Base-by-base conservation (phyloP, 2,797 vertebrate genomes). In the Acrocephalus scirpaceus region DNA sequence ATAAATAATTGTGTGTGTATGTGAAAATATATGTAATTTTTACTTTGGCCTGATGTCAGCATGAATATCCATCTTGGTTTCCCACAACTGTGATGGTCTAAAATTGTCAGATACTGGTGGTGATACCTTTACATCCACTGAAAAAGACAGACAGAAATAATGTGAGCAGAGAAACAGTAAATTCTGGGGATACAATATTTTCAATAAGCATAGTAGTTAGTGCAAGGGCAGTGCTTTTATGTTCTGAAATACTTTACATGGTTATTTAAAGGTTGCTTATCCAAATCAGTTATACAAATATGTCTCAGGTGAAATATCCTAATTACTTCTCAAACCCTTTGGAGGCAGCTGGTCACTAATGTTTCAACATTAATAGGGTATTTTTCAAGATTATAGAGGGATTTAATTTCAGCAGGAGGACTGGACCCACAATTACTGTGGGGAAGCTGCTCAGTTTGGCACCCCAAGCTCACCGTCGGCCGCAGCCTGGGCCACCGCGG, bases 21-120 rank as follows among this genome's bases (percentile, higher is more conserved):
- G 17, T 70, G 62, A 75, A 90, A 56, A 69, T 34, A 61, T 2
- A 70, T 42, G 30, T 45, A 11, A 45, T 34, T 70, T 57, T 69
- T 95, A 99, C 99, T 98, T 98, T 92, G 98, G 98, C 85, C 57
- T 98, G 69, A 99, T 75, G 76, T 99, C 97, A 84, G 97, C 97
- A 36, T 97, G 95, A 51, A 99, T 38, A 69, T 98, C 93, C 25
- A 98, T 66, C 36, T 98, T 97, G 69, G 96, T 92, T 85, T 98
- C 97, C 95, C 98, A 86, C 76, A 99, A 65, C 40, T 98, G 96
- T 50, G 95, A 72, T 29, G 97, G 18, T 67, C 91, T 96, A 83
- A 98, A 98, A 57, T 96, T 75, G 47, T 98, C 97, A 70, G 97
- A 80, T 85, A 98, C 90, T 57, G 96, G 27, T 86, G 98, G 98